phyloP scores from a whole-genome alignment of 1,140 invertebrate species.

The Drosophila littoralis region DNA sequence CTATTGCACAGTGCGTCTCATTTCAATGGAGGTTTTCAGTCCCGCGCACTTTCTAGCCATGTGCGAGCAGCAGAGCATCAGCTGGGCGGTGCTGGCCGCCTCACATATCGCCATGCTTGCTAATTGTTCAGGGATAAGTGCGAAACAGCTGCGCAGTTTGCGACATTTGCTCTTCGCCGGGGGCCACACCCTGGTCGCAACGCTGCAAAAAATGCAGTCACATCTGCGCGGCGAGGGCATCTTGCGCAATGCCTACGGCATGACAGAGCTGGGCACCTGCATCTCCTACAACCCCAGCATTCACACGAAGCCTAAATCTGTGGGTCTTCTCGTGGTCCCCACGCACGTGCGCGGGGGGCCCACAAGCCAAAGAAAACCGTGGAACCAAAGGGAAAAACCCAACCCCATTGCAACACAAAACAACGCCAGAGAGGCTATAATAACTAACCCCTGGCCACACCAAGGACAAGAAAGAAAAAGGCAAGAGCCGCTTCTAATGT shows the following conservation, averaged over 20 bases:
- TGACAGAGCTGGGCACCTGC: constrained; percentile 59
- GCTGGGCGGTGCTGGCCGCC: constrained; percentile 64
- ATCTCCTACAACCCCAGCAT: constrained; percentile 53
- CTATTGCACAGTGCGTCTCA: constrained; percentile 66
- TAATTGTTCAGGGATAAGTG: constrained; percentile 42
- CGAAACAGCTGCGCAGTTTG: constrained; percentile 54
- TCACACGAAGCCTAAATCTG: constrained; percentile 58
- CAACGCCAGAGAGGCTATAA: too few relatives aligned
- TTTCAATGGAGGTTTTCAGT: constrained; percentile 66
- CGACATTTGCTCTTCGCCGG: constrained; percentile 66
- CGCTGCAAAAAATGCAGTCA: constrained; percentile 69
- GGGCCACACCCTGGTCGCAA: constrained; percentile 67
- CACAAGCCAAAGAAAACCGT: too few relatives aligned
- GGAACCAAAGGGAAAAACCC: too few relatives aligned
- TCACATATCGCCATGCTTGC: constrained; percentile 72
- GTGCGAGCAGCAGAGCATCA: constrained; percentile 68
- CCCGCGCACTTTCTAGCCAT: constrained; percentile 63
- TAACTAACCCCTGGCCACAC: too few relatives aligned
- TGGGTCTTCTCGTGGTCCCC: constrained; percentile 71
- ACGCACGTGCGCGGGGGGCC: too few relatives aligned
- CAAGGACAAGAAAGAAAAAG: too few relatives aligned
- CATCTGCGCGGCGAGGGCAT: constrained; percentile 60
- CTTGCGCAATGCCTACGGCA: constrained; percentile 61
- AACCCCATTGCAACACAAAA: too few relatives aligned
- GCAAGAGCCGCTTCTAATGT: too few relatives aligned